Percentiles rank a stretch among this genome's conserved stretches.
Conservation (phyloP, 2,113 vertebrate genomes). For the Leptodactylus fuscus region DNA sequence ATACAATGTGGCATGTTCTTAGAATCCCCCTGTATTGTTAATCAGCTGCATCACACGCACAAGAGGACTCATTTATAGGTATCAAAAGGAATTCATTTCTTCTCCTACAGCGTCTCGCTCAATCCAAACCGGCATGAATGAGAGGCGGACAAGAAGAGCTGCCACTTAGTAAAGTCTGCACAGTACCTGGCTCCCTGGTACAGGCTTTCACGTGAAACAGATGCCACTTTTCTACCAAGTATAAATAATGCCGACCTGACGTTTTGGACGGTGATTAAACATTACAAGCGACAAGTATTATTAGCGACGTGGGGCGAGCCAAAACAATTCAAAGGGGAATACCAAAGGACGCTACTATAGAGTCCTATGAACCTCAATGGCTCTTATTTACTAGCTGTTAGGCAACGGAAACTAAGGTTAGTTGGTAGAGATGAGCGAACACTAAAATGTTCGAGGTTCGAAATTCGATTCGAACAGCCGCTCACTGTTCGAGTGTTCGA, state of each 20-base stretch:
- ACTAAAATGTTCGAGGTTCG: too few species aligned
- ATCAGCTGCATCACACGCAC: neutral
- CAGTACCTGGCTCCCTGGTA: neutral
- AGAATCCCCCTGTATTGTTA: constrained; percentile 23
- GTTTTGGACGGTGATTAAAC: constrained; percentile 12
- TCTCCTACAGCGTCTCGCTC: neutral
- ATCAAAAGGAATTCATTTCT: neutral
- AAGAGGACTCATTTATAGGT: constrained; percentile 34
- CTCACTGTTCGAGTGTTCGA: too few species aligned
- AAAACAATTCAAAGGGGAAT: neutral
- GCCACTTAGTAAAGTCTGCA: neutral
- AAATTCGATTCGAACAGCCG: too few species aligned
- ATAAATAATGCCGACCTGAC: neutral
- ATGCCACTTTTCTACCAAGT: neutral
- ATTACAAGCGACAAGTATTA: neutral
- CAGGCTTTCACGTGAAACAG: neutral
- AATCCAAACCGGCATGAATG: neutral
- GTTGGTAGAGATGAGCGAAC: too few species aligned
- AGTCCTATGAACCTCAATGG: neutral
- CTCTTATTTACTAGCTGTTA: too few species aligned
- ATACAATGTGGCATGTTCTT: constrained; percentile 31
- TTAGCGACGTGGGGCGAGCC: neutral
- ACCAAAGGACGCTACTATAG: neutral
- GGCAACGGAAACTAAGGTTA: too few species aligned
- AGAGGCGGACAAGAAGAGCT: constrained; percentile 15